Evolutionary conservation across 2,888 invertebrate species (phyloP), one percentile per base, ranked within the genome.

Genomic region (Nudaria mundana): DNA sequence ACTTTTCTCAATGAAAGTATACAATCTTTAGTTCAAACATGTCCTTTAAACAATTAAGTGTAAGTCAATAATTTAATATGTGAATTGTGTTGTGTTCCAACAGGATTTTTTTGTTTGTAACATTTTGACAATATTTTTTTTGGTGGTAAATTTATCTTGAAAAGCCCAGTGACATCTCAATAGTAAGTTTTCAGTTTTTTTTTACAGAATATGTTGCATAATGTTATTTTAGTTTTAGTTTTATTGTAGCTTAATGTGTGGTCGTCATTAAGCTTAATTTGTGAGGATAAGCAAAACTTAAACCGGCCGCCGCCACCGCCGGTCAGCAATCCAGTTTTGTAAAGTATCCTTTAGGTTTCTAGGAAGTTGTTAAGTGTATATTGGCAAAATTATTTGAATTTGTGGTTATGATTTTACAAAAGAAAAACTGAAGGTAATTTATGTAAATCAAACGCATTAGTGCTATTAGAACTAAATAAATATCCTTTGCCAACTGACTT

Each of bases 281-380:
- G 48, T 37, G 34, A 43, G 52, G 35, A 40, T 50, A 43, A 44
- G 47, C n/a, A 47, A 42, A 39, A 48, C 48, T 45, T 49, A 40
- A 56, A 47, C 55, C 30, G 45, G 45, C 41, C 53, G 44, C 55
- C 60, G 64, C n/a, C n/a, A 62, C 56, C 55, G 48, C 48, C 50
- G 33, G 48, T 48, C 40, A 58, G 34, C 45, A 54, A 59, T 64
- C 59, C 56, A 63, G 61, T 56, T 57, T 44, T 45, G 56, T 54
- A 62, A 69, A 71, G 65, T 64, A 66, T 59, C 54, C 43, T 54
- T 42, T 56, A 46, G 56, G 52, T 58, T 66, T 63, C 66, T 64
- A 63, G 64, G 69, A 72, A 70, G 51, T 52, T 52, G 42, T 48
- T 33, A 43, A 59, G 61, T 52, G 52, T n/a, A n/a, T n/a, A n/a